These are phyloP conservation scores for Eleutherodactylus coqui DNA, from an alignment of 2,797 vertebrate species.

Conservation along the genomic window DNA sequence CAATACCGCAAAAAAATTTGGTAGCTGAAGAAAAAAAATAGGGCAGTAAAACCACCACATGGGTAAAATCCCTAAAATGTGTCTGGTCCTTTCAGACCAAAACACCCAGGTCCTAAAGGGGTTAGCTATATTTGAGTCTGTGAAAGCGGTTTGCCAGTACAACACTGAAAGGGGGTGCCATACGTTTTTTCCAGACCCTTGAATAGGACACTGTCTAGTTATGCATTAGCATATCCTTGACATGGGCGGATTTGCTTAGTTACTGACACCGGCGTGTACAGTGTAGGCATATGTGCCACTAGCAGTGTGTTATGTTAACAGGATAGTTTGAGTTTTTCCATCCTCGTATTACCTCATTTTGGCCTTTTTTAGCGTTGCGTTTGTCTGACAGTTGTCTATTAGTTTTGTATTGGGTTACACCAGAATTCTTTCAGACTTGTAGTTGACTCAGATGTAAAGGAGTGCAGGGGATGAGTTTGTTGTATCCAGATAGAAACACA, in stretches of 20 bases:
- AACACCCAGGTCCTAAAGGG: too few species aligned
- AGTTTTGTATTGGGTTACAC: not conserved
- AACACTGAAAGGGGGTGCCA: too few species aligned
- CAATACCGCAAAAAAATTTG: too few species aligned
- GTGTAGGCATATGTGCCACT: not conserved
- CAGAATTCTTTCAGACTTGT: not conserved
- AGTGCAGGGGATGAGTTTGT: not conserved
- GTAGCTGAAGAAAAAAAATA: too few species aligned
- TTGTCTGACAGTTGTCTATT: conserved; percentile 1
- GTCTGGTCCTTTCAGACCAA: too few species aligned
- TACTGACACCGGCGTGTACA: not conserved
- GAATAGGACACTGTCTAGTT: not conserved
- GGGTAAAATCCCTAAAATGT: too few species aligned
- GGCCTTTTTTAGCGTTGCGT: not conserved
- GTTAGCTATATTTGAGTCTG: too few species aligned
- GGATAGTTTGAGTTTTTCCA: not conserved
- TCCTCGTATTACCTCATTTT: not conserved
- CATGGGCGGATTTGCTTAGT: too few species aligned
- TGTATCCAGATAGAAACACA: not conserved
- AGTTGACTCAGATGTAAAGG: not conserved
- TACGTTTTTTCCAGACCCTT: not conserved
- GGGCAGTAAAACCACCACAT: too few species aligned
- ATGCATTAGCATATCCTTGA: too few species aligned
- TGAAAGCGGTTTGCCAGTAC: too few species aligned
- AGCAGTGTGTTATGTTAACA: not conserved